Evolutionary conservation across 2,113 vertebrate genomes (phyloP).

Genomic region (Paramormyrops kingsleyae): DNA sequence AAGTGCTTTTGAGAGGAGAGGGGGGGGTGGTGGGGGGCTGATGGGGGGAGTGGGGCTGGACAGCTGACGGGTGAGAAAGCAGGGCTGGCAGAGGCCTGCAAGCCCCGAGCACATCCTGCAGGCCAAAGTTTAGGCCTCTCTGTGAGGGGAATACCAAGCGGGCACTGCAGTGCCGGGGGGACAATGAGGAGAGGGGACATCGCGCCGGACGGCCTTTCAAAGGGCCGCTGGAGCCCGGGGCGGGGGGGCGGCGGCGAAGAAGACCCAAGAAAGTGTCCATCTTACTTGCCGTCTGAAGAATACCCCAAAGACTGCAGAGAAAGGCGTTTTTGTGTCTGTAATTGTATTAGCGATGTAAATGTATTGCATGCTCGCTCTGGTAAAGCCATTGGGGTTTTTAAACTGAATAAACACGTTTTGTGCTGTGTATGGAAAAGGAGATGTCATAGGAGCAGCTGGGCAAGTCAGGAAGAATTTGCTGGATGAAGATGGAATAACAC

Average conservation of each 20-base stretch:
- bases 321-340: slow-evolving; percentile 1
- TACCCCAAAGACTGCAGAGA: neutral
- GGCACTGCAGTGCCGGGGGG: slow-evolving; percentile 36
- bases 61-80: slow-evolving; percentile 43
- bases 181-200: slow-evolving; percentile 63
- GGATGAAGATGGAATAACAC: slow-evolving; percentile 10
- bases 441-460: slow-evolving; percentile 15
- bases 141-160: slow-evolving; percentile 69
- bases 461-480: neutral
- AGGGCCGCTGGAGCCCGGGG: slow-evolving; percentile 27
- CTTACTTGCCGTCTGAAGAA: slow-evolving; percentile 8
- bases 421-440: slow-evolving; percentile 6
- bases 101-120: slow-evolving; percentile 53
- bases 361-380: slow-evolving; percentile 13
- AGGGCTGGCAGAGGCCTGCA: slow-evolving; percentile 47
- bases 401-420: slow-evolving; percentile 18
- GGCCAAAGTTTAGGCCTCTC: slow-evolving; percentile 47
- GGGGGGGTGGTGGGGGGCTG: neutral
- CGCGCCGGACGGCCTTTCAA: slow-evolving; percentile 52
- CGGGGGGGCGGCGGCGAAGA: neutral
- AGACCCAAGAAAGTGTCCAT: slow-evolving; percentile 18
- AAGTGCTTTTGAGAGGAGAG: slow-evolving; percentile 16
- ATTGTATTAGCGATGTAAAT: slow-evolving; percentile 18
- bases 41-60: neutral
- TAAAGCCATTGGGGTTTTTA: slow-evolving; percentile 10